Percentiles rank a stretch among this genome's conserved stretches.
Evolutionary conservation across 2,113 vertebrate species (phyloP).

Genomic region (Bambusicola thoracicus): DNA sequence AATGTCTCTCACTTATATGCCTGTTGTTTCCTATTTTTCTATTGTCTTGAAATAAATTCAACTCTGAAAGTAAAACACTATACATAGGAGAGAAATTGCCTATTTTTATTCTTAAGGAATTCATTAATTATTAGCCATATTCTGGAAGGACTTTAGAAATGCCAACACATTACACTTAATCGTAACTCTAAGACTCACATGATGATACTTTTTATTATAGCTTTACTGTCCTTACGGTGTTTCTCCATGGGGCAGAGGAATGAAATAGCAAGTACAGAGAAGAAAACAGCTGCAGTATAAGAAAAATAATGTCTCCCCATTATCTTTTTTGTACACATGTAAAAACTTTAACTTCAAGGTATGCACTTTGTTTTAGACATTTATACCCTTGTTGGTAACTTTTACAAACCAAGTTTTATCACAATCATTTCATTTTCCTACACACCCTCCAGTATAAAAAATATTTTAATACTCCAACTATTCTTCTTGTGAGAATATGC

Average conservation of each 20-base stretch:
- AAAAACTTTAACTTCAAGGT: neutral
- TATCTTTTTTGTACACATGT: neutral
- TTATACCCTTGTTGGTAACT: neutral
- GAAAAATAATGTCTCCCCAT: neutral
- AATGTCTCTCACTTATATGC: neutral
- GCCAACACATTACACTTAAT: neutral
- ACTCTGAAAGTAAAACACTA: neutral
- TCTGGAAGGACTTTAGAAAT: neutral
- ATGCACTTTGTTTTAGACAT: neutral
- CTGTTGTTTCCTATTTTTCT: neutral
- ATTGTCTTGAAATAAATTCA: neutral
- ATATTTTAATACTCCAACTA: slow-evolving; percentile 48
- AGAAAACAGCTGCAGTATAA: neutral
- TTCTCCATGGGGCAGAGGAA: neutral
- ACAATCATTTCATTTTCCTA: neutral
- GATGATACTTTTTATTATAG: neutral
- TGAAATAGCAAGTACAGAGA: neutral
- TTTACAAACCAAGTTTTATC: neutral
- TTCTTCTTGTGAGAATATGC: slow-evolving; percentile 36
- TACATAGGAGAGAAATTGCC: neutral
- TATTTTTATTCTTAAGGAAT: neutral
- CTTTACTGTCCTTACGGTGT: neutral
- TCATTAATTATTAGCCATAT: neutral
- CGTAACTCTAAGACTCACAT: neutral
- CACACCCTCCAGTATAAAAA: neutral